Evolutionary conservation across 53 echinoderm and acorn worm species (phyloP).

Genomic region (Temnopleurus reevesii): DNA sequence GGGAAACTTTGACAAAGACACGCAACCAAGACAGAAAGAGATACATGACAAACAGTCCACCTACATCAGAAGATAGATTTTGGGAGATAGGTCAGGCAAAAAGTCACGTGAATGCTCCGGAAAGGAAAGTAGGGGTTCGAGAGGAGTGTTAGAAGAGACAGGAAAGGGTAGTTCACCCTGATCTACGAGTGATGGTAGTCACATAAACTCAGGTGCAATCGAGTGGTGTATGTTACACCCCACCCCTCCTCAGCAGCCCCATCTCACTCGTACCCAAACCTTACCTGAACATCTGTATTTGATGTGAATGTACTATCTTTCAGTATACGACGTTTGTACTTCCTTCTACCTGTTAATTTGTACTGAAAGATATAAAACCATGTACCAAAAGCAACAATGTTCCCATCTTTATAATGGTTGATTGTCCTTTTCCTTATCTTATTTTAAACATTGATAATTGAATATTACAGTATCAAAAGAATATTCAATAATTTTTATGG

Average conservation of each 20-base stretch:
- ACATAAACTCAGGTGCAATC: constrained; percentile 4
- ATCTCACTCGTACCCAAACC: too few species aligned
- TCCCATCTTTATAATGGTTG: too few species aligned
- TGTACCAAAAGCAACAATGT: too few species aligned
- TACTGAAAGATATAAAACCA: too few species aligned
- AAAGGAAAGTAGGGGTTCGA: neutral
- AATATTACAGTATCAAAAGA: too few species aligned
- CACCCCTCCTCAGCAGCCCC: neutral
- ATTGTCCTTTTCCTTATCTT: too few species aligned
- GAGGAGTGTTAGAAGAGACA: neutral
- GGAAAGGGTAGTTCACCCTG: neutral
- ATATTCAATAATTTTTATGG: too few species aligned
- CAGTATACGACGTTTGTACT: too few species aligned
- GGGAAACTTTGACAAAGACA: neutral
- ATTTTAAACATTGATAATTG: too few species aligned
- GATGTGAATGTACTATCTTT: constrained; percentile 18
- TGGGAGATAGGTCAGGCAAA: neutral
- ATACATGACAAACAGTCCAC: neutral
- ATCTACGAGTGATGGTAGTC: neutral
- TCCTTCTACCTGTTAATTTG: too few species aligned
- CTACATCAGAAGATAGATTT: neutral
- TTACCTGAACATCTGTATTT: neutral
- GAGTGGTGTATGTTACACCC: neutral
- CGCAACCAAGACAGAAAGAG: neutral
- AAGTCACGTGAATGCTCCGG: neutral